Evolutionary conservation across 2,888 invertebrate genomes (phyloP), one percentile per base, ranked within the genome.

Genomic region (Aproaerema taeniolella): DNA sequence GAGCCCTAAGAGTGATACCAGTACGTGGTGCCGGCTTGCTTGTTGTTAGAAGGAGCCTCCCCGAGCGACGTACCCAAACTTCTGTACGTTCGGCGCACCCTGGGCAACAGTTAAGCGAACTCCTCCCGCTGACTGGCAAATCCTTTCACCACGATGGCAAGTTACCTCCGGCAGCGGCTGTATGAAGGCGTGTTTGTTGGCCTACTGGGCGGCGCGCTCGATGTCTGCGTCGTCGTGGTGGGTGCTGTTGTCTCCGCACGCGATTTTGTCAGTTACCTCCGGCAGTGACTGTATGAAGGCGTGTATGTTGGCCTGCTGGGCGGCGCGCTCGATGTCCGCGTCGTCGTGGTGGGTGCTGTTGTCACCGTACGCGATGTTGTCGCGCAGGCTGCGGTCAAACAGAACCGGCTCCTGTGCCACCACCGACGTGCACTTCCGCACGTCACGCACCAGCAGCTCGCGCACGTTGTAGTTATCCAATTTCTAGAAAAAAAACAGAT

Each of bases 361-460:
- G 61, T 94, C 94, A 2, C 96, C 96, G 62, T 96, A 96, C 0
- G 93, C 91, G 49, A 97, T 96, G 70, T 97, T 97, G 46, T 96
- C 93, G 0, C 85, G 88, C 38, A 97, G 94, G 9, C 92, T 91
- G 46, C 93, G 88, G 67, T 94, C 93, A 72, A 97, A 96, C 1
- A 96, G 82, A 5, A 92, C 91, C 0, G 95, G 96, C 64, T 96
- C 96, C 79, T 97, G 96, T 0, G 57, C 52, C 3, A 65, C 65
- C 33, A 65, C 39, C 0, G 59, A 61, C 25, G 53, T 50, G 11
- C 45, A 1, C 91, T 92, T 8, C 93, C 92, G 45, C 93, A 91
- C 25, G 92, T 95, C 53, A 94, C 82, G 60, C 92, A 91, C 12
- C 88, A 70, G 65, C 10, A 88, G 24, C n/a, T n/a, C n/a, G n/a